Percentiles rank a stretch among this genome's conserved stretches.
Evolutionary conservation across 2,888 invertebrate genomes (phyloP).

Genomic region (Lasioglossum marginatum): DNA sequence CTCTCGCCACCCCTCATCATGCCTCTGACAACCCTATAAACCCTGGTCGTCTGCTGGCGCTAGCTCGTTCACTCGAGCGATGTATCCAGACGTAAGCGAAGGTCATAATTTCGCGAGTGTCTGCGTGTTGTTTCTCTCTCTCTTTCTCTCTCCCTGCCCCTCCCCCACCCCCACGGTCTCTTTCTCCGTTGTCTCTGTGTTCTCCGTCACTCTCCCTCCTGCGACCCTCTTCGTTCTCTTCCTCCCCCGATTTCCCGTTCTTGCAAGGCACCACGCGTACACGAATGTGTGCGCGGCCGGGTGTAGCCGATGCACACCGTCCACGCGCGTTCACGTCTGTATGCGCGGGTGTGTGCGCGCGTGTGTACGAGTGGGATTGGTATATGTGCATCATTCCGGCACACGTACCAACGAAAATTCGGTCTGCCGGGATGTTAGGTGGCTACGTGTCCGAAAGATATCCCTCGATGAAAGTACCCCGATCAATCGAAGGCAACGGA

Average conservation of each 20-base stretch:
- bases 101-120: slow-evolving; percentile 80
- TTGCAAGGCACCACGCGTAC: slow-evolving; percentile 56
- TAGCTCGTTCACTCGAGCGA: slow-evolving; percentile 77
- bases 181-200: neutral
- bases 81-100: slow-evolving; percentile 78
- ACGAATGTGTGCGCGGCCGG: slow-evolving; percentile 29
- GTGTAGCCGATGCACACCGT: slow-evolving; percentile 6
- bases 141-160: slow-evolving; percentile 22
- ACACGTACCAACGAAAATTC: slow-evolving; percentile 65
- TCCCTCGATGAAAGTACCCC: slow-evolving; percentile 68
- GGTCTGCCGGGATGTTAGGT: slow-evolving; percentile 70
- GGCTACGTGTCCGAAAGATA: slow-evolving; percentile 73
- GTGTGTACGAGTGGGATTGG: slow-evolving; percentile 2
- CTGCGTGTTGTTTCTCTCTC: slow-evolving; percentile 73
- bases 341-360: slow-evolving; percentile 27
- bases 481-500: slow-evolving; percentile 70
- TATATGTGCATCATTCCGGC: slow-evolving; percentile 49
- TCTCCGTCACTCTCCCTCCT: slow-evolving; percentile 8
- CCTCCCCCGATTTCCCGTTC: slow-evolving; percentile 52
- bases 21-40: slow-evolving; percentile 76
- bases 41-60: slow-evolving; percentile 76
- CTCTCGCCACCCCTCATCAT: slow-evolving; percentile 52
- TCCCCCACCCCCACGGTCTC: neutral
- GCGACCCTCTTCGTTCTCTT: slow-evolving; percentile 13
- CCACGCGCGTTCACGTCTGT: slow-evolving; percentile 19